Conservation (phyloP, 2,888 invertebrate species). For the Himalopsyche anomala region DNA sequence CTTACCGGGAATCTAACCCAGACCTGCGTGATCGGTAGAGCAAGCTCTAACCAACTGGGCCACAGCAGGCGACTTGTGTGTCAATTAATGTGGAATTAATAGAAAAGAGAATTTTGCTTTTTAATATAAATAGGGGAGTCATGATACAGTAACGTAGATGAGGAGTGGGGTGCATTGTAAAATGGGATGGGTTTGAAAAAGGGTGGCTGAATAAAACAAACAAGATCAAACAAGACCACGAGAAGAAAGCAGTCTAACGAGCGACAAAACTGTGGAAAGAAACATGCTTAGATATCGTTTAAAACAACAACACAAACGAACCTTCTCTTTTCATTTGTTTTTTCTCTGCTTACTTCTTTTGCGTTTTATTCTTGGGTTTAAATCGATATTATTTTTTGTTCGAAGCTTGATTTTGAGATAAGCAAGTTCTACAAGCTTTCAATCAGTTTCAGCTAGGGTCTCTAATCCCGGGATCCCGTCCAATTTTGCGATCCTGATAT, state of each 20-base stretch:
- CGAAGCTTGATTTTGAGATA: no score
- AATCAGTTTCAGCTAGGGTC: no score
- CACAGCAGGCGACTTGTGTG: no score
- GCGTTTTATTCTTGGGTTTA: not conserved
- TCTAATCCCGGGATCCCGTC: no score
- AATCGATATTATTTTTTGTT: not conserved
- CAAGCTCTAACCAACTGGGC: no score
- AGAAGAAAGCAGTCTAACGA: constrained; percentile 39
- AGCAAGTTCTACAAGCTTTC: no score
- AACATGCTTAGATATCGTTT: constrained; percentile 41
- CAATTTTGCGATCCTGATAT: no score
- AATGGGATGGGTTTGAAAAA: not conserved
- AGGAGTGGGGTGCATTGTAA: not conserved
- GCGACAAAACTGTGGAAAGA: constrained; percentile 43
- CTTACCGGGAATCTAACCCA: no score
- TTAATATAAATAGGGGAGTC: not conserved
- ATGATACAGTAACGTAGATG: not conserved
- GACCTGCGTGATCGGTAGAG: no score
- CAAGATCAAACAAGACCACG: constrained; percentile 37
- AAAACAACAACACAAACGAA: constrained; percentile 40
- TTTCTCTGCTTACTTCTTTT: not conserved
- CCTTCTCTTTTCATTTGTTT: not conserved
- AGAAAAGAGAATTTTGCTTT: no score
- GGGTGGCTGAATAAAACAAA: constrained; percentile 39
- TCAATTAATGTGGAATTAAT: no score